Percentiles rank a stretch among this genome's conserved stretches.
These are phyloP conservation scores for Platyrinchus mystaceus DNA, from an alignment of 2,797 vertebrate species.

Conservation along the genomic window DNA sequence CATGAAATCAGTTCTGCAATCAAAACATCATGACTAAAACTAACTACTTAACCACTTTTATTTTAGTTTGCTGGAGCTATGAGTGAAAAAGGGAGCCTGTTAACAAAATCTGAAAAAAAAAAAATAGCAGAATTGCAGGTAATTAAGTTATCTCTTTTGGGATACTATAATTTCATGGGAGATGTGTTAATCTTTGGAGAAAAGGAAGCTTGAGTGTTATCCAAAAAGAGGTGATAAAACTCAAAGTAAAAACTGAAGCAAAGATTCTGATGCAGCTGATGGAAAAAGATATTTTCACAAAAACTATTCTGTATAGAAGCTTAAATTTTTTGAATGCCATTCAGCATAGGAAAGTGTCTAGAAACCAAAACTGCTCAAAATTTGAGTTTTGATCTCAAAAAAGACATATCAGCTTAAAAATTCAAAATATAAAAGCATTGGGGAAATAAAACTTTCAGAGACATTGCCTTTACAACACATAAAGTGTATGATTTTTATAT, in stretches of 20 bases:
- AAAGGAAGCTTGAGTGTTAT: not conserved
- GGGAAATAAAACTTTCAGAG: not conserved
- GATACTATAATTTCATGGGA: not conserved
- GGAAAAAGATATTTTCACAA: not conserved
- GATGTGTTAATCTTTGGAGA: not conserved
- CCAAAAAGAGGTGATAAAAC: not conserved
- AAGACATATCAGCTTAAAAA: not conserved
- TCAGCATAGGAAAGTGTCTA: not conserved
- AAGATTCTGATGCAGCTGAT: not conserved
- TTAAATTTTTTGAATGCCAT: not conserved
- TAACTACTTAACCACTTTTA: not conserved
- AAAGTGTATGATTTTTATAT: not conserved
- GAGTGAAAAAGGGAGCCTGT: not conserved
- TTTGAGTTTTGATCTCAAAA: not conserved
- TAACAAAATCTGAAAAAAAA: not conserved
- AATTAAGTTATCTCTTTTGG: not conserved
- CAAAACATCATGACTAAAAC: not conserved
- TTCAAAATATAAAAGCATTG: not conserved
- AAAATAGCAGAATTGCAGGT: not conserved
- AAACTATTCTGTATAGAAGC: not conserved
- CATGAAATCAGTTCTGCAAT: not conserved
- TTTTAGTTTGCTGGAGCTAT: not conserved
- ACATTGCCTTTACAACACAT: not conserved
- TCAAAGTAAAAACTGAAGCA: not conserved
- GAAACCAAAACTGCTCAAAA: not conserved